A percentile compares a stretch with the other conserved stretches of the same genome.
These are phyloP conservation scores for Xestoiulus laeticollis DNA, from an alignment of 2,888 invertebrate genomes.

Conservation along the genomic window DNA sequence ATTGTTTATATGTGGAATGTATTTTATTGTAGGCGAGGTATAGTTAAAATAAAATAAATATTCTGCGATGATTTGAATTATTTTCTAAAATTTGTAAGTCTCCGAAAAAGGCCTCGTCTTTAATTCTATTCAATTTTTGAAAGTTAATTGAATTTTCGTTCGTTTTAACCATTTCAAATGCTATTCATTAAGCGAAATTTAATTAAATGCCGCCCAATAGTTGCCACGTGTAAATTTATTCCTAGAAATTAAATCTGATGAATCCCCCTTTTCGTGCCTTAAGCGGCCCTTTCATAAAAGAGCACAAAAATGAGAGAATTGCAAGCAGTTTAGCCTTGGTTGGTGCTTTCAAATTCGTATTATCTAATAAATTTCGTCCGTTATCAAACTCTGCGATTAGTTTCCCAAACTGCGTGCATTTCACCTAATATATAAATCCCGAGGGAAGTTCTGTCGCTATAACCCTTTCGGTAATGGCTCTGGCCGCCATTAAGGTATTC, in stretches of 20 bases:
- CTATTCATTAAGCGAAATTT: background rate
- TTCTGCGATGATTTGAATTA: too few species aligned
- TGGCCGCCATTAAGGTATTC: conserved; percentile 32
- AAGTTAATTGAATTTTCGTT: background rate
- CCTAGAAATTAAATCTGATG: background rate
- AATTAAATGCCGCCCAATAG: background rate
- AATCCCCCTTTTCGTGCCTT: background rate
- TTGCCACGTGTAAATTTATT: background rate
- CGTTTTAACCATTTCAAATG: background rate
- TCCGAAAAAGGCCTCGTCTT: background rate
- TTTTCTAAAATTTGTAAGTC: background rate
- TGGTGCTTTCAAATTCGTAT: background rate
- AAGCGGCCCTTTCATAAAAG: background rate
- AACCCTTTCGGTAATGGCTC: conserved; percentile 13
- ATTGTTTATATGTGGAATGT: too few species aligned
- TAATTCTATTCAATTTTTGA: background rate
- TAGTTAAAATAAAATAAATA: too few species aligned
- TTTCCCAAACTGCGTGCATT: conserved; percentile 10
- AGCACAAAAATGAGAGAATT: background rate
- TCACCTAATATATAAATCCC: conserved; percentile 2
- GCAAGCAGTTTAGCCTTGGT: background rate
- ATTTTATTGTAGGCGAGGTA: too few species aligned
- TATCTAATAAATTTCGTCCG: conserved; percentile 27
- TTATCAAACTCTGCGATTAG: conserved; percentile 11
- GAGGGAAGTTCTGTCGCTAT: conserved; percentile 8